Percentiles rank a stretch among this genome's conserved stretches.
phyloP scores from a whole-genome alignment of 2,888 invertebrate genomes.

The Cryptops parisi region DNA sequence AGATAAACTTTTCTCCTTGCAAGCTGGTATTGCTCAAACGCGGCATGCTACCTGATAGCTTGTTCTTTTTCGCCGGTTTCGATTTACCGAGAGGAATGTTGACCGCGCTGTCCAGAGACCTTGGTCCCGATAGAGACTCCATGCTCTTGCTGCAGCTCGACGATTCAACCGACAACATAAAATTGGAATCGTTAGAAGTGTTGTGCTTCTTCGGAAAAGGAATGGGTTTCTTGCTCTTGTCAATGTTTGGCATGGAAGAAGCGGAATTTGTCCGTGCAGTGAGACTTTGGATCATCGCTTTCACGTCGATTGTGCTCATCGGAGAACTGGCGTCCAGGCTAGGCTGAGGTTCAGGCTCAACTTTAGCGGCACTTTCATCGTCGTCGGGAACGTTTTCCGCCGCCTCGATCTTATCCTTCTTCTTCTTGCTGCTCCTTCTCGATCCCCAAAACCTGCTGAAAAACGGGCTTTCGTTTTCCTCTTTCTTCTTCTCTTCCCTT shows the following conservation, averaged over 20 bases:
- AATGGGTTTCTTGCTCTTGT: background rate
- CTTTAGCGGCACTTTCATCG: background rate
- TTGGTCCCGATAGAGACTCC: slow-evolving; percentile 9
- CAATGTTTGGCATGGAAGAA: background rate
- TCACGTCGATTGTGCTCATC: slow-evolving; percentile 7
- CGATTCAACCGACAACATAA: background rate
- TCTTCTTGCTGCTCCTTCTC: slow-evolving; percentile 10
- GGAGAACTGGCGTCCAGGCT: background rate
- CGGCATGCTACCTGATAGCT: slow-evolving; percentile 9
- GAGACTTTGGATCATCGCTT: slow-evolving; percentile 13
- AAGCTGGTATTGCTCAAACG: background rate
- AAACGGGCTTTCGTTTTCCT: slow-evolving; percentile 9
- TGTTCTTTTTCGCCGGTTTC: background rate
- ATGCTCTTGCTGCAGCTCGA: background rate
- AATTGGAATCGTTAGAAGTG: background rate
- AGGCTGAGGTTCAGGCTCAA: background rate
- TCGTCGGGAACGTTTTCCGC: background rate
- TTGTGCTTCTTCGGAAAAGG: background rate
- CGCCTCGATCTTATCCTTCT: slow-evolving; percentile 8
- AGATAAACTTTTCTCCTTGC: background rate
- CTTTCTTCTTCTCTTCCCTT: background rate
- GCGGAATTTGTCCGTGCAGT: slow-evolving; percentile 5
- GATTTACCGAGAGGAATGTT: background rate
- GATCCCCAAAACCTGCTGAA: slow-evolving; percentile 14
- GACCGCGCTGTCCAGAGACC: slow-evolving; percentile 1